Evolutionary conservation across 2,888 invertebrate species (phyloP), one percentile per base, ranked within the genome.

Genomic region (Syrphus vitripennis): DNA sequence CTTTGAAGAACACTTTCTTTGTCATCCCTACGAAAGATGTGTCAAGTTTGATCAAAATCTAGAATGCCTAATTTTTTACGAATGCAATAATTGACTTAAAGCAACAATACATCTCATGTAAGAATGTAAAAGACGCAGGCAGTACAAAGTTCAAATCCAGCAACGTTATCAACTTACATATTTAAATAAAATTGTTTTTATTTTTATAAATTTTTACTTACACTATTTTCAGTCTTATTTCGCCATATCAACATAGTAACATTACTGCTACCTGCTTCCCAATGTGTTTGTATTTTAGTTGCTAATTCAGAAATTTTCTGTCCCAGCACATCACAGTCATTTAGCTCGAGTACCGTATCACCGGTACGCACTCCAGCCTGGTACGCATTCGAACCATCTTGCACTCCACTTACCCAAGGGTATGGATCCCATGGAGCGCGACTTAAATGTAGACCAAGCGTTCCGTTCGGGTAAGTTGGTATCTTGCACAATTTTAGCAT

Each of bases 351-450:
- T 57, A 96, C 90, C 87, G 96, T 96, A 90, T 96, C 96, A 0
- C 96, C 96, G 6, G 94, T 93, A 89, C 93, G 94, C 63, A 96
- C 90, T 0, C 96, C 96, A 0, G 95, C 95, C 0, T 90, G 76
- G 70, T 95, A 94, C 0, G 96, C 96, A 82, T 94, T 93, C 0
- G 95, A 95, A 2, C 93, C 93, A 0, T 92, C 90, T 40, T 95
- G 95, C 48, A 96, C 95, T 71, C 94, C 94, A 90, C 93, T 93
- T 87, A 96, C 95, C 96, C 96, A 96, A 1, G 96, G 96, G 91
- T 96, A 96, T 0, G 96, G 96, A 90, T 96, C 96, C 96, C 96
- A 96, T 74, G 96, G 94, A 1, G 96, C 95, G 88, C 96, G 94
- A 5, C 95, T 96, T 72, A 96, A 92, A 83, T 96, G 94, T 90